Percentiles rank a stretch among this genome's conserved stretches.
Conservation (phyloP, 2,888 invertebrate genomes). For the Nemapogon koenigi region DNA sequence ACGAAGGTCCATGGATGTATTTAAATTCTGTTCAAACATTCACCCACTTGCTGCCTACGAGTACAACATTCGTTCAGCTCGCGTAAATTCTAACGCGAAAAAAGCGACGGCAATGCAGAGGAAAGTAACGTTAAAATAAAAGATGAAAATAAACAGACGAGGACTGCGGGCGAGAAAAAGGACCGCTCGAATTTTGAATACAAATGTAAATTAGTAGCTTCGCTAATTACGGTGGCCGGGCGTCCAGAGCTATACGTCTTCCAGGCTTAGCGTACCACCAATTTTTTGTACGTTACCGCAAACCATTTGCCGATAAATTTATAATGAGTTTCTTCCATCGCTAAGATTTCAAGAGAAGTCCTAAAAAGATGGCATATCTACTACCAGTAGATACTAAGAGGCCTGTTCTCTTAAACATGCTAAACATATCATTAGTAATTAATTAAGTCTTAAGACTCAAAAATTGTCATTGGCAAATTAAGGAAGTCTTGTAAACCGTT, state of each 20-base stretch:
- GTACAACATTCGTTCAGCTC: constrained; percentile 28
- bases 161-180: constrained; percentile 42
- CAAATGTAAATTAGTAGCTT: constrained; percentile 67
- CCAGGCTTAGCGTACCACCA: constrained; percentile 51
- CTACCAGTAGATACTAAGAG: too few relatives aligned
- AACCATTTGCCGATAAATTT: constrained; percentile 30
- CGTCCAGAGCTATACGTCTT: constrained; percentile 60
- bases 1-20: constrained; percentile 20
- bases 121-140: constrained; percentile 23
- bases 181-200: constrained; percentile 65
- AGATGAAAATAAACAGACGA: constrained; percentile 64
- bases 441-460: too few relatives aligned
- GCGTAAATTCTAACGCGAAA: constrained; percentile 59
- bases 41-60: constrained; percentile 27
- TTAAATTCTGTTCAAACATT: constrained; percentile 39
- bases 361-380: too few relatives aligned
- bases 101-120: constrained; percentile 55
- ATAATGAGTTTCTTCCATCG: constrained; percentile 2
- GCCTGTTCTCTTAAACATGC: too few relatives aligned
- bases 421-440: too few relatives aligned
- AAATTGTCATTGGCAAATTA: too few relatives aligned
- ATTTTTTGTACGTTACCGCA: constrained; percentile 42
- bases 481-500: too few relatives aligned
- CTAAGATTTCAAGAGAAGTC: too few relatives aligned
- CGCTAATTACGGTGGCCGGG: constrained; percentile 60